phyloP scores from a whole-genome alignment of 2,888 invertebrate species.

The Ectropis crepuscularia region DNA sequence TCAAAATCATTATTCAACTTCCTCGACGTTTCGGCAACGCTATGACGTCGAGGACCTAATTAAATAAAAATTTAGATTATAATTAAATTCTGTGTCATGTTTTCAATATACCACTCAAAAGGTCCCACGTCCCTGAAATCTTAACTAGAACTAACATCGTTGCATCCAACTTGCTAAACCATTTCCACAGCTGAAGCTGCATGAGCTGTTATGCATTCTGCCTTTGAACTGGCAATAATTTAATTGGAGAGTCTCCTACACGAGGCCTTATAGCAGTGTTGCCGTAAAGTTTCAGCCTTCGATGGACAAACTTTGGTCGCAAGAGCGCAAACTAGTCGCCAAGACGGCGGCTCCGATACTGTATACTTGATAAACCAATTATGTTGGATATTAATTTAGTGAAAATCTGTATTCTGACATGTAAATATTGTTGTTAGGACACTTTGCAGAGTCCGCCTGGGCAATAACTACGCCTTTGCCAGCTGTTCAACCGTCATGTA shows the following conservation, averaged over 20 bases:
- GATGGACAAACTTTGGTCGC: slow-evolving; percentile 62
- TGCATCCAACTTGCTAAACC: slow-evolving; percentile 59
- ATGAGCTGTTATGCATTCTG: slow-evolving; percentile 69
- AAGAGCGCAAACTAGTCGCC: slow-evolving; percentile 33
- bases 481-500: too few species aligned
- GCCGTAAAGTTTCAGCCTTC: slow-evolving; percentile 59
- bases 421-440: too few species aligned
- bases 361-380: slow-evolving; percentile 7
- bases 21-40: too few species aligned
- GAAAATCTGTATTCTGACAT: too few species aligned
- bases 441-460: too few species aligned
- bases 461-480: too few species aligned
- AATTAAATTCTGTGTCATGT: too few species aligned
- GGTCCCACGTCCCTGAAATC: not conserved
- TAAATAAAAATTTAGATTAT: too few species aligned
- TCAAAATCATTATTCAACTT: too few species aligned
- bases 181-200: slow-evolving; percentile 65
- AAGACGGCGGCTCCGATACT: slow-evolving; percentile 15
- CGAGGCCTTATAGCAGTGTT: slow-evolving; percentile 34
- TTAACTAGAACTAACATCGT: slow-evolving; percentile 45
- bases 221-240: slow-evolving; percentile 79
- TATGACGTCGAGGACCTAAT: too few species aligned
- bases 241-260: slow-evolving; percentile 70
- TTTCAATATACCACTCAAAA: not conserved
- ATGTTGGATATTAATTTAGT: not conserved